Percentiles rank a stretch among this genome's conserved stretches.
Conservation (phyloP, 2,797 vertebrate species). For the Melanotaenia pygmaea region DNA sequence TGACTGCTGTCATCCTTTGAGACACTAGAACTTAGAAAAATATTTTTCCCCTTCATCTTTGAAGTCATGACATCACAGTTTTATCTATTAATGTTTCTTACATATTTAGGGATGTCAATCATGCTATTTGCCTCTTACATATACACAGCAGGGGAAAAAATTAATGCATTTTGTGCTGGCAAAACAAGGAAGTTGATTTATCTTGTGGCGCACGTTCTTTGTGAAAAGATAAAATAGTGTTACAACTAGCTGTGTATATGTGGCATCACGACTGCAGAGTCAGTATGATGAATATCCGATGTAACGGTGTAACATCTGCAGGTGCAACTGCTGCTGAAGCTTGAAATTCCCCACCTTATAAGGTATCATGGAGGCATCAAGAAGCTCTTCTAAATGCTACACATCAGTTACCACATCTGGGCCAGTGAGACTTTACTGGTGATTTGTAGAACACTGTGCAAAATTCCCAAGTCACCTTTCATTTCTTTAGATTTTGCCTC, state of each 20-base stretch:
- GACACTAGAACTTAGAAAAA: conserved; percentile 6
- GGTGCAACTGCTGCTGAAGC: conserved; percentile 51
- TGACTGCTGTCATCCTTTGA: conserved; percentile 38
- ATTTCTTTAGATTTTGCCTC: neutral
- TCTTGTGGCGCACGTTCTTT: neutral
- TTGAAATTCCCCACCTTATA: conserved; percentile 56
- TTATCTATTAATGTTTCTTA: neutral
- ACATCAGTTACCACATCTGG: conserved; percentile 27
- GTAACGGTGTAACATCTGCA: conserved; percentile 30
- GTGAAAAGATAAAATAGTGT: conserved; percentile 27
- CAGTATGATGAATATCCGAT: conserved; percentile 14
- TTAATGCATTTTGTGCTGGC: neutral
- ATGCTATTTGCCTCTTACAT: conserved; percentile 24
- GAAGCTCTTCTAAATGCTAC: conserved; percentile 44
- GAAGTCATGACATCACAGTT: neutral
- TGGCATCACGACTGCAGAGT: conserved; percentile 12
- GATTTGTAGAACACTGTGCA: neutral
- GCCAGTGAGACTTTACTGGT: conserved; percentile 17
- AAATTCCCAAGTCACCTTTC: neutral
- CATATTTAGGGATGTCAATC: conserved; percentile 28
- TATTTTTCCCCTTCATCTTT: conserved; percentile 4
- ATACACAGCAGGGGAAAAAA: conserved; percentile 13
- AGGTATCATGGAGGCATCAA: conserved; percentile 20
- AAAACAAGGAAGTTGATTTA: conserved; percentile 30
- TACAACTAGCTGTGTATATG: conserved; percentile 4